A percentile compares a stretch with the other conserved stretches of the same genome.
phyloP scores from a whole-genome alignment of 1,140 invertebrate genomes.

The Scaptodrosophila lebanonensis region DNA sequence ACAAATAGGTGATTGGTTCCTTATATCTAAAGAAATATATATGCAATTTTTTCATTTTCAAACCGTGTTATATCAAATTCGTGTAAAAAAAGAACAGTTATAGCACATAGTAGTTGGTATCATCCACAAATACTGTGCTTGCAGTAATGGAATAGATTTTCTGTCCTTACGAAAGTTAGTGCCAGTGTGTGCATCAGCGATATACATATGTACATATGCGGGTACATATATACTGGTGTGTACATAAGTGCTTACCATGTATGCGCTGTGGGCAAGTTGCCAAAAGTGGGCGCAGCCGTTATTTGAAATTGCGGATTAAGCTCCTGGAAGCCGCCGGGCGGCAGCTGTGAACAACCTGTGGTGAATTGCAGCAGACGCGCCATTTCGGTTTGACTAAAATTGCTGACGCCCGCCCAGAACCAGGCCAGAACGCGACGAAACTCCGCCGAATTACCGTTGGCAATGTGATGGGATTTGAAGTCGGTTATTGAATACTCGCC shows the following conservation, averaged over 20 bases:
- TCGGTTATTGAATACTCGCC: conserved; percentile 95
- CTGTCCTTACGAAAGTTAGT: too few species aligned
- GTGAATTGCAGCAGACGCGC: conserved; percentile 95
- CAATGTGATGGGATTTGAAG: conserved; percentile 91
- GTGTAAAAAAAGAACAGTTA: too few species aligned
- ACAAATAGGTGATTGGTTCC: too few species aligned
- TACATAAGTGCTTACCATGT: conserved; percentile 84
- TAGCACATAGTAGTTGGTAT: too few species aligned
- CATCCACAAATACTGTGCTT: too few species aligned
- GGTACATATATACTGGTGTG: too few species aligned
- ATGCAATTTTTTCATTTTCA: too few species aligned
- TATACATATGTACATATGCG: too few species aligned
- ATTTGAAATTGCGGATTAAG: conserved; percentile 94
- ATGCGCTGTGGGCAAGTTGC: conserved; percentile 93
- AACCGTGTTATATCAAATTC: too few species aligned
- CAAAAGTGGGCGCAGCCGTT: conserved; percentile 91
- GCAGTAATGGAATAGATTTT: too few species aligned
- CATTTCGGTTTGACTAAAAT: conserved; percentile 95
- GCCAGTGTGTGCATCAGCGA: too few species aligned
- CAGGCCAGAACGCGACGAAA: conserved; percentile 91
- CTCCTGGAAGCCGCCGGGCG: conserved; percentile 92
- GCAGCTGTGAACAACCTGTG: conserved; percentile 94
- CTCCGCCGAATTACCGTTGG: conserved; percentile 89
- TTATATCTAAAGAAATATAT: too few species aligned
- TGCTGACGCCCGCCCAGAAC: conserved; percentile 96